Evolutionary conservation across 1,140 invertebrate species (phyloP).

Genomic region (Belonocnema kinseyi): DNA sequence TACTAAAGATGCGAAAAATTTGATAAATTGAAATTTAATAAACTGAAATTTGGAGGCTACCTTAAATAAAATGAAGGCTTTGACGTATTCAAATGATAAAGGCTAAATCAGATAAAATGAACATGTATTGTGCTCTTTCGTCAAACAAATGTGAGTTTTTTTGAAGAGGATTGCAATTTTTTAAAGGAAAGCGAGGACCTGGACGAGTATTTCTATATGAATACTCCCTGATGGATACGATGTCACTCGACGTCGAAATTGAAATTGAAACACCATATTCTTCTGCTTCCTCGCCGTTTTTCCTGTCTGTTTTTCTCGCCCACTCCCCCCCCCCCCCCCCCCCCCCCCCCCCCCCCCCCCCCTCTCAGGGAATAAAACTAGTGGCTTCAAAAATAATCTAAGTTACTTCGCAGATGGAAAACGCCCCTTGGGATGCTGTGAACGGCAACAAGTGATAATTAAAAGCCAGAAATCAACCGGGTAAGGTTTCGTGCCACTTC

Average conservation of each 20-base stretch:
- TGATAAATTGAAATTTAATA: too few relatives aligned
- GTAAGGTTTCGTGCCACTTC: neutral
- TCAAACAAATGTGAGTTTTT: slow-evolving; percentile 21
- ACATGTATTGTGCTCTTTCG: slow-evolving; percentile 13
- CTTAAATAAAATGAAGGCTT: neutral
- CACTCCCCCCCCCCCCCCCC: neutral
- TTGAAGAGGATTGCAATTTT: slow-evolving; percentile 22
- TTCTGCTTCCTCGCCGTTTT: neutral
- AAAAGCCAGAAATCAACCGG: slow-evolving; percentile 21
- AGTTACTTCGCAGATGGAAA: slow-evolving; percentile 23
- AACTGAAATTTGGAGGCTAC: too few relatives aligned
- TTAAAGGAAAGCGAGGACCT: neutral
- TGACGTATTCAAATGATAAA: slow-evolving; percentile 2
- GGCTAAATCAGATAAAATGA: neutral
- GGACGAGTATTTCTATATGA: slow-evolving; percentile 22
- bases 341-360: neutral
- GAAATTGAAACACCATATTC: slow-evolving; percentile 26
- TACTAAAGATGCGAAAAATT: too few relatives aligned
- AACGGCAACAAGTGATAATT: slow-evolving; percentile 28
- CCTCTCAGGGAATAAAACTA: slow-evolving; percentile 17
- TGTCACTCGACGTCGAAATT: slow-evolving; percentile 27
- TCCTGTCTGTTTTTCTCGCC: slow-evolving; percentile 26
- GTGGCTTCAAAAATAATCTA: slow-evolving; percentile 19
- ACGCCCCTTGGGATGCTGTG: neutral
- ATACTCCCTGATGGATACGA: slow-evolving; percentile 25